phyloP scores from a whole-genome alignment of 1,140 invertebrate genomes.

The Hyphantria cunea region DNA sequence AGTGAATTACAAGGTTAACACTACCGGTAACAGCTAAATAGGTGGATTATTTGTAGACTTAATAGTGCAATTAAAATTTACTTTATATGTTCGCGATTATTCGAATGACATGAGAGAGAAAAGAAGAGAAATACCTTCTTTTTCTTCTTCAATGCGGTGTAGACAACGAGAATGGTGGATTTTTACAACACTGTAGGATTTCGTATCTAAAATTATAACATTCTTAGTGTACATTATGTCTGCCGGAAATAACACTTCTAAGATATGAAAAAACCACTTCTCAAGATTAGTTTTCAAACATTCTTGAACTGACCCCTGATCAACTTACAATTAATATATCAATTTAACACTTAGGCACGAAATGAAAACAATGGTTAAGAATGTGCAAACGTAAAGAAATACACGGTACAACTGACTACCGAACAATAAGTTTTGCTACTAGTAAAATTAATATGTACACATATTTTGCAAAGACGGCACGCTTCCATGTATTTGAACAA shows the following conservation, averaged over 20 bases:
- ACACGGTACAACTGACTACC: slow-evolving; percentile 6
- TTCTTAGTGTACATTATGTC: slow-evolving; percentile 55
- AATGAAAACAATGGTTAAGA: not conserved
- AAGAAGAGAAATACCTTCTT: slow-evolving; percentile 52
- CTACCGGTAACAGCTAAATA: too few species aligned
- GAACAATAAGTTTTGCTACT: not conserved
- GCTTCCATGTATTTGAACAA: slow-evolving; percentile 68
- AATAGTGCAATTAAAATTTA: too few species aligned
- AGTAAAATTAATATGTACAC: slow-evolving; percentile 19
- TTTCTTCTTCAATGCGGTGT: slow-evolving; percentile 65
- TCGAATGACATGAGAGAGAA: too few species aligned
- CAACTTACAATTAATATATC: not conserved
- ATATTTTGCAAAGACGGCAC: slow-evolving; percentile 54
- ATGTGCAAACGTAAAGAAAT: slow-evolving; percentile 6
- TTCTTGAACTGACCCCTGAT: not conserved
- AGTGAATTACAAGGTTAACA: too few species aligned
- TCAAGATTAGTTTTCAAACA: not conserved
- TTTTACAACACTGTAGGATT: slow-evolving; percentile 60
- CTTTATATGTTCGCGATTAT: too few species aligned
- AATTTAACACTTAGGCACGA: too few species aligned
- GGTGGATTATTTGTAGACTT: too few species aligned
- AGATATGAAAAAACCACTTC: not conserved
- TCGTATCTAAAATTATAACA: slow-evolving; percentile 57
- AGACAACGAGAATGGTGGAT: slow-evolving; percentile 63
- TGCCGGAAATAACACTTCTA: not conserved